Conservation (phyloP, 2,797 vertebrate species). For the Holocentrus rufus region DNA sequence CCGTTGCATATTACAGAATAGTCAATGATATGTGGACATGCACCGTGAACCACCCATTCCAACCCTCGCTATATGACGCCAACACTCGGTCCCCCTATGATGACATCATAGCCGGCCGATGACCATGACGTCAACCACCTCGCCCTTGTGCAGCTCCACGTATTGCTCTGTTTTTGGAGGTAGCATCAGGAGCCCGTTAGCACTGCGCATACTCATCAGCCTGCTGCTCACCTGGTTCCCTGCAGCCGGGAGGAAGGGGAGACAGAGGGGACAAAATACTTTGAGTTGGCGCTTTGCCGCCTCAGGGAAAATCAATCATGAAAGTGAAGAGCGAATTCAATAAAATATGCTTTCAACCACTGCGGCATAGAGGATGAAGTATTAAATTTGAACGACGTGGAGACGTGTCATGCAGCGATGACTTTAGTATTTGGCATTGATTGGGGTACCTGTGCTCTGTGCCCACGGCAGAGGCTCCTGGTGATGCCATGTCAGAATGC, state of each 20-base stretch:
- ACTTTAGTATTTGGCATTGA: not conserved
- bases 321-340: not conserved
- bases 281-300: not conserved
- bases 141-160: slow-evolving; percentile 99
- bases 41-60: slow-evolving; percentile 92
- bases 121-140: slow-evolving; percentile 99
- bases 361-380: not conserved
- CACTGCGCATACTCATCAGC: slow-evolving; percentile 99
- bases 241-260: slow-evolving; percentile 57
- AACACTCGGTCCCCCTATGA: slow-evolving; percentile 69
- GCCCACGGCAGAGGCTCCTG: slow-evolving; percentile 99
- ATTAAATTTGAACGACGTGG: too few species aligned
- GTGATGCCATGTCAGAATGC: slow-evolving; percentile 99
- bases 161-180: slow-evolving; percentile 99
- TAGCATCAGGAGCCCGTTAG: slow-evolving; percentile 99
- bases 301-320: not conserved
- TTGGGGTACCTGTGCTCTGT: slow-evolving; percentile 94
- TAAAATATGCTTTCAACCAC: not conserved
- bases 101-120: slow-evolving; percentile 98
- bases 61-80: slow-evolving; percentile 74
- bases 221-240: slow-evolving; percentile 99
- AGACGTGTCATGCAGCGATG: not conserved
- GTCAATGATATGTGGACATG: slow-evolving; percentile 99
- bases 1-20: slow-evolving; percentile 99
- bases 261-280: not conserved